Percentiles rank a stretch among this genome's conserved stretches.
phyloP scores from a whole-genome alignment of 2,113 vertebrate genomes.

The Cisticola juncidis region DNA sequence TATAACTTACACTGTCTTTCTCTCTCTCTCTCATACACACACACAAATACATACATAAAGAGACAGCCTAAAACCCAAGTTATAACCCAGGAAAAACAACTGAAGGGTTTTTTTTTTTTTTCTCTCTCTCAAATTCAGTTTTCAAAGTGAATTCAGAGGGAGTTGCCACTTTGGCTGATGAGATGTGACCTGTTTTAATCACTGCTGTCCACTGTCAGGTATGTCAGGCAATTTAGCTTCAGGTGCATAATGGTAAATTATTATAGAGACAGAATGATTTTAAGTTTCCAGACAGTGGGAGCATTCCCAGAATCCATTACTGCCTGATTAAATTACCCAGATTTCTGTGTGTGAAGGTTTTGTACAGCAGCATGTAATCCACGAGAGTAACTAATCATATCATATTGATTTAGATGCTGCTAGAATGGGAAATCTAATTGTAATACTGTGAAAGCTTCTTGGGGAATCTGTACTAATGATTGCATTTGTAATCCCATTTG shows the following conservation, averaged over 20 bases:
- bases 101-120: background rate
- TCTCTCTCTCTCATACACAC: background rate
- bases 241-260: slow-evolving; percentile 76
- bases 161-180: slow-evolving; percentile 62
- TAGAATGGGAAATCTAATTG: slow-evolving; percentile 80
- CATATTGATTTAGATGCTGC: slow-evolving; percentile 81
- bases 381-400: slow-evolving; percentile 79
- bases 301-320: slow-evolving; percentile 78
- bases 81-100: slow-evolving; percentile 15
- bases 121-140: slow-evolving; percentile 36
- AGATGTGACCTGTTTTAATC: slow-evolving; percentile 74
- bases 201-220: slow-evolving; percentile 64
- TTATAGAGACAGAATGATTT: slow-evolving; percentile 71
- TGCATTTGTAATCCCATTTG: slow-evolving; percentile 80
- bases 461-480: slow-evolving; percentile 78
- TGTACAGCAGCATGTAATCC: slow-evolving; percentile 78
- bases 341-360: slow-evolving; percentile 78
- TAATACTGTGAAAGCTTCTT: slow-evolving; percentile 79
- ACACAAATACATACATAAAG: background rate
- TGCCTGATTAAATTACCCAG: slow-evolving; percentile 79
- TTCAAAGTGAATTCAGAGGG: slow-evolving; percentile 45
- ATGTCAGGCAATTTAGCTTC: slow-evolving; percentile 70
- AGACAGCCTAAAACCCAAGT: slow-evolving; percentile 23
- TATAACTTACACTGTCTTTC: background rate
- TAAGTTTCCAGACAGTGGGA: slow-evolving; percentile 75